Evolutionary conservation across 2,113 vertebrate genomes (phyloP), one percentile per base, ranked within the genome.

Genomic region (Antennarius striatus): DNA sequence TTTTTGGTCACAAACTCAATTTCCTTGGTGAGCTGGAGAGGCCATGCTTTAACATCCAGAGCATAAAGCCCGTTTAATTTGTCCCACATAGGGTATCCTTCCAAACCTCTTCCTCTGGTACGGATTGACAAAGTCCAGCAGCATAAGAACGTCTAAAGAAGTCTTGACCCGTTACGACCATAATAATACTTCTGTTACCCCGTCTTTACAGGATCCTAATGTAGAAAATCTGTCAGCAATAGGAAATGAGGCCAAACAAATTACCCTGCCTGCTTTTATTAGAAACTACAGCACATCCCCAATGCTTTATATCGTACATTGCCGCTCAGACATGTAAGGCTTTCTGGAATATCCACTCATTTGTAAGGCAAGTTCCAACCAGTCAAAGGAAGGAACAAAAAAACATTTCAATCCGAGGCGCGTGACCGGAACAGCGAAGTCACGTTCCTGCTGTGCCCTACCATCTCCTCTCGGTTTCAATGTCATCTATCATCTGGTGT

Each of bases 1-100:
- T 92, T 91, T 90, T 86, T 75, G 74, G 83, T 87, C 82, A 71
- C 86, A 91, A 93, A 91, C 90, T 92, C 89, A 89, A 92, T 93
- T 93, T 92, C 89, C 87, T 80, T 81, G 87, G 90, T 90, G 89
- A 90, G 85, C 86, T 89, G 76, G 75, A 88, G 83, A 90, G 88
- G 87, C 86, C 88, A 83, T 61, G 81, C 80, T 87, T 88, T 90
- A 87, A 91, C 84, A 87, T 64, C 81, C 80, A 22, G 68, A 84
- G 69, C 74, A 84, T 89, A 87, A 91, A 83, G 89, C 84, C 75
- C 42, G 73, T 91, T 91, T 91, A 89, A 89, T 91, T 89, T 83
- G 83, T 84, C 59, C 79, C 86, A 84, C 83, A 85, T 83, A 86
- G 48, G 60, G 63, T 40, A 81, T 84, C 77, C 63, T 75, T 77